Base-by-base conservation (phyloP, 2,888 invertebrate genomes). In the Holacanthella duospinosa region DNA sequence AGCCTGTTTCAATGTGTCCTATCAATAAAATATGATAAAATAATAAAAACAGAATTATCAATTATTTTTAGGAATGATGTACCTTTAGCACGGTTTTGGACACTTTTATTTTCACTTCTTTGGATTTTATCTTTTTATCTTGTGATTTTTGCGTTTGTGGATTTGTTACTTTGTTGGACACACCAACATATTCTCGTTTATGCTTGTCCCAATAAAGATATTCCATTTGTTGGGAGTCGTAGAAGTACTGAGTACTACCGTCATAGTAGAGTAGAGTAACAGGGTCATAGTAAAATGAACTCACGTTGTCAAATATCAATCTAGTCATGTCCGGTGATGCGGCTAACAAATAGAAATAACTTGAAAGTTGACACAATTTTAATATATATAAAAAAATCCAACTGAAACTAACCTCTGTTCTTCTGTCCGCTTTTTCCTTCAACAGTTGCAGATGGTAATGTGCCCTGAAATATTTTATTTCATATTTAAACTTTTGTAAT, bases 181-280 rank as follows among this genome's bases (percentile, higher is more conserved):
- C 79, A 12, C 77, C 76, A 48, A 79, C 68, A 71, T 79, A n/a
- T n/a, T n/a, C n/a, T n/a, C n/a, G n/a, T n/a, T n/a, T n/a, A n/a
- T n/a, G n/a, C n/a, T n/a, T n/a, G 79, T 96, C 94, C 94, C 95
- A 99, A 76, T 95, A 97, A 75, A 96, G 83, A 78, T 94, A 99
- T 75, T 92, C 88, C 71, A 87, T 88, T 0, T 87, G 87, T 71
- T 88, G 86, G 73, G 89, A 86, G 77, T 97, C 96, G 80, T 89
- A 99, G 78, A 95, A 99, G 78, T 99, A 99, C 75, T 89, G 93
- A 1, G 95, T 91, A 73, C 86, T 90, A 0, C 93, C 87, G 80
- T 99, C 99, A 77, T 96, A 99, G 78, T 97, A 99, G 21, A 97
- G 82, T 0, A 92, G 91, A 1, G 97, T 95, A 1, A 83, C 80